Percentiles rank a stretch among this genome's conserved stretches.
phyloP scores from a whole-genome alignment of 2,113 vertebrate species.

The Psilopsiagon aymara region DNA sequence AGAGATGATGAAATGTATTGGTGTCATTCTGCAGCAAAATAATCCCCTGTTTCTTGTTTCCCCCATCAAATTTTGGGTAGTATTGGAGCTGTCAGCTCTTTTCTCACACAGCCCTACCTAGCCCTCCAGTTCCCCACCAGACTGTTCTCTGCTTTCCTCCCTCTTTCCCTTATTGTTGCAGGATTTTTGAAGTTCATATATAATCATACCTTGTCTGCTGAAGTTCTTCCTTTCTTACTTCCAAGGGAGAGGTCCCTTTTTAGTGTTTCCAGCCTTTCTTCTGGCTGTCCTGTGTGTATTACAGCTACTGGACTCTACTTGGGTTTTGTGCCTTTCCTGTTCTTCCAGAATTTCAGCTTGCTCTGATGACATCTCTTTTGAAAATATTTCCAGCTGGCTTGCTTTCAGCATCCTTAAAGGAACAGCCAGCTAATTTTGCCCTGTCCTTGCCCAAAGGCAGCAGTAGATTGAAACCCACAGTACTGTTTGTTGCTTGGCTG shows the following conservation, averaged over 20 bases:
- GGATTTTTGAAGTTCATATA: neutral
- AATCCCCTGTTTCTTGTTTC: neutral
- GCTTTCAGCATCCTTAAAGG: slow-evolving; percentile 15
- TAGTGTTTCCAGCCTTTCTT: neutral
- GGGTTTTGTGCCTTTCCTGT: slow-evolving; percentile 17
- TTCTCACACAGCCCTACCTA: neutral
- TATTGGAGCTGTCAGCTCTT: neutral
- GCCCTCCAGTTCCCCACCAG: neutral
- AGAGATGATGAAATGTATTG: neutral
- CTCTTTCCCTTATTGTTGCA: neutral
- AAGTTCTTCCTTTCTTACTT: neutral
- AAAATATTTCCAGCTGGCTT: slow-evolving; percentile 16
- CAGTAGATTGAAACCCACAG: neutral
- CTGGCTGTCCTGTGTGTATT: neutral
- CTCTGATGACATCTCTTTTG: neutral
- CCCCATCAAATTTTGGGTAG: neutral
- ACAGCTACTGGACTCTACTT: neutral
- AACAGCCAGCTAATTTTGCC: neutral
- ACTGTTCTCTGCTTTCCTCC: neutral
- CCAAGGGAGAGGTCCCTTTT: neutral
- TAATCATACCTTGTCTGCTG: slow-evolving; percentile 38
- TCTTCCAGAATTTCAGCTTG: slow-evolving; percentile 32
- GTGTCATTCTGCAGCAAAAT: neutral
- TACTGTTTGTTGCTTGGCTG: neutral
- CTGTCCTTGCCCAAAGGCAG: neutral